phyloP scores from a whole-genome alignment of 1,140 invertebrate species.

The Pseudomyrmex gracilis region DNA sequence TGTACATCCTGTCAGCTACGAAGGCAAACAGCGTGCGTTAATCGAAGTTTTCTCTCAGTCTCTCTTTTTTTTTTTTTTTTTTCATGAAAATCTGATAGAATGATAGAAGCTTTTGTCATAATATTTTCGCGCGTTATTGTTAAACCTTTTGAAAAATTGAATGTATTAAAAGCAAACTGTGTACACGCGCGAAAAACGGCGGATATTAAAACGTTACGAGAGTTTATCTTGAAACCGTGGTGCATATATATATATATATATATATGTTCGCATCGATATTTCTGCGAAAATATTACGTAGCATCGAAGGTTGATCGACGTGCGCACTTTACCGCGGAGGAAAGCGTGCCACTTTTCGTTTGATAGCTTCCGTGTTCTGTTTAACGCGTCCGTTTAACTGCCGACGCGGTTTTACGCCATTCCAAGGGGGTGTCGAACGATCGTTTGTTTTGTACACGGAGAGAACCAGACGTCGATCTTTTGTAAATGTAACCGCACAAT shows the following conservation, averaged over 20 bases:
- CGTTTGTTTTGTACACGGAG: constrained; percentile 6
- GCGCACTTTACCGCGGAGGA: constrained; percentile 12
- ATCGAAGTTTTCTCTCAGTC: background rate
- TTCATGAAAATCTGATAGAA: background rate
- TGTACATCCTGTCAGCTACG: background rate
- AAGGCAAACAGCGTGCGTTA: background rate
- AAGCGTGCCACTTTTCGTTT: constrained; percentile 28
- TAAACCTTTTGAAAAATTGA: background rate
- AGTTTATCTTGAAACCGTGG: constrained; percentile 18
- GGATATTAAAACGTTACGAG: constrained; percentile 38
- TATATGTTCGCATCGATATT: constrained; percentile 26
- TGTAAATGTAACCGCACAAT: background rate
- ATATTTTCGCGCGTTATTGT: too few species aligned
- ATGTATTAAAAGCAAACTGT: background rate
- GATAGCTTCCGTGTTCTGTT: constrained; percentile 37
- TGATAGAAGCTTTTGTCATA: background rate
- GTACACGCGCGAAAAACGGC: constrained; percentile 15
- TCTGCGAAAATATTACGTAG: constrained; percentile 41
- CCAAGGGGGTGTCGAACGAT: constrained; percentile 21
- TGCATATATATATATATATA: background rate
- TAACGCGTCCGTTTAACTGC: constrained; percentile 47
- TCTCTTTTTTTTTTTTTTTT: too few species aligned
- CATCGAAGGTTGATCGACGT: constrained; percentile 40
- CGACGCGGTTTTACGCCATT: constrained; percentile 24
- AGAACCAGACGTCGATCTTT: constrained; percentile 6